Base-by-base conservation (phyloP, 2,888 invertebrate genomes). In the Enchytraeus crypticus region DNA sequence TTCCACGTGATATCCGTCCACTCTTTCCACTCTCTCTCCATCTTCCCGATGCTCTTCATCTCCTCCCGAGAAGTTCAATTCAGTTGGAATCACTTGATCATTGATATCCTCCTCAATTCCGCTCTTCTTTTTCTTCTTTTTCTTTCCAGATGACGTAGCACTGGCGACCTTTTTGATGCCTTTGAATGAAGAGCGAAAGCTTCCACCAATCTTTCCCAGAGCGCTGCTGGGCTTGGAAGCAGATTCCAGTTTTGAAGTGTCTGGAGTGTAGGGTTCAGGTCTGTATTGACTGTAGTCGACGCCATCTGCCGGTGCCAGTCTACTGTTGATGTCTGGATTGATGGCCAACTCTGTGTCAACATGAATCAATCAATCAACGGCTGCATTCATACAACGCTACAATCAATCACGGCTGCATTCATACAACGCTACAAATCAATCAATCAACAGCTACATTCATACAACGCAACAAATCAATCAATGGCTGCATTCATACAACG, bases 111-210 rank as follows among this genome's bases (percentile, higher is more conserved):
- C 46, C 14, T 56, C 30, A 21, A 8, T 45, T 14, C 23, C 23
- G 5, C 18, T 33, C 46, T 51, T 56, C 43, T 56, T 56, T 27
- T 56, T 56, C 56, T 56, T 56, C 56, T 56, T 56, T 46, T 56
- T 56, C 56, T 56, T 56, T 46, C 45, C 23, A 38, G 38, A 38
- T 38, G 38, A 38, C 38, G 38, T 14, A 14, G 38, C 8, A 38
- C 11, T 38, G 38, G 8, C 18, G 18, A 8, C 18, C 8, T 38
- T 38, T 38, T 38, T 38, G 18, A 38, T 38, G 38, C 18, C 18
- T 38, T 38, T 38, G 18, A 38, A 14, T 8, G 11, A 14, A 38
- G 18, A 38, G 8, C 38, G 8, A 18, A 38, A 18, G 18, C 38
- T 38, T 14, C 38, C 49, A 21, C n/a, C 49, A 14, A 49, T 49